Base-by-base conservation (phyloP, 2,797 vertebrate genomes). In the Salmo trutta region DNA sequence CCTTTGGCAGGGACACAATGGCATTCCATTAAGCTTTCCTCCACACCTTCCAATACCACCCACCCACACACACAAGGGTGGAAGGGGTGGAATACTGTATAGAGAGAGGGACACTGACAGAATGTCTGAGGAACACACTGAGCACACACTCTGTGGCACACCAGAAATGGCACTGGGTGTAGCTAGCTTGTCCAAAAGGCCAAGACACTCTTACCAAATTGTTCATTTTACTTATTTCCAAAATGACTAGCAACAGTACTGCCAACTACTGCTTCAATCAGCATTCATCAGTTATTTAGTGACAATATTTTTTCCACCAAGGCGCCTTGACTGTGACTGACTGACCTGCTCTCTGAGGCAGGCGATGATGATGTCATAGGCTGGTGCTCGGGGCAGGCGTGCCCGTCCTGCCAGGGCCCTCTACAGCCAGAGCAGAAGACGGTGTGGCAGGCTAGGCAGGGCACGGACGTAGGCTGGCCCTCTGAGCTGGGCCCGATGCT, bases 391-490 rank as follows among this genome's bases (percentile, higher is more conserved):
- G 91, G 92, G 84, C 97, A 99, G 54, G 86, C 82, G 71, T 91
- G 94, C 10, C 90, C 88, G 0, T 93, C 89, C 0, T 94, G 93
- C 97, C 98, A 99, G 0, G 85, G 74, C 41, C 91, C 95, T 86
- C 95, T 94, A 92, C 98, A 99, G 24, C 90, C 91, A 0, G 94
- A 97, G 90, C 98, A 99, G 94, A 99, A 99, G 3, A 86, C 80
- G 52, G 94, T 67, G 66, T 75, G 93, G 79, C 98, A 99, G 64
- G 90, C 76, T 0, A 89, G 93, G 81, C 98, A 99, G 74, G 95
- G 91, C 81, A 97, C 95, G 0, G 90, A 88, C 10, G 91, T 85
- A 0, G 93, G 94, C 4, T 72, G 86, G 78, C 93, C 95, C 0
- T 95, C 91, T 0, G 93, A 83, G 0, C 89, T 88, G 0, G 29